Evolutionary conservation across 2,797 vertebrate genomes (phyloP).

Genomic region (Hozukius guyotensis): DNA sequence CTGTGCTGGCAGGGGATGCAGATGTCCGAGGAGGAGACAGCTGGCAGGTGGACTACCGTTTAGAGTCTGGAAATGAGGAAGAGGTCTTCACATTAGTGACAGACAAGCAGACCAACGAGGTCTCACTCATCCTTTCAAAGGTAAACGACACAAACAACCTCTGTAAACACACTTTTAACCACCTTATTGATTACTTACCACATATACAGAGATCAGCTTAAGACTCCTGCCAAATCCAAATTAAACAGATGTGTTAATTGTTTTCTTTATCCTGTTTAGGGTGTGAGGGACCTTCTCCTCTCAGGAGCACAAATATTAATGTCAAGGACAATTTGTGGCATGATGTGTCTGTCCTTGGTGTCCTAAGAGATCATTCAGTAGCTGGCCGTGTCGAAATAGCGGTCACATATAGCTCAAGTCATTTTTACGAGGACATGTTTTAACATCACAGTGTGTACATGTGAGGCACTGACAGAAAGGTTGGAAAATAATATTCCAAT

Average conservation of each 20-base stretch:
- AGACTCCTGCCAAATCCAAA: neutral
- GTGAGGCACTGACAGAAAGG: neutral
- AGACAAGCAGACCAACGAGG: constrained; percentile 73
- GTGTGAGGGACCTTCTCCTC: neutral
- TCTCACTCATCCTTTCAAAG: constrained; percentile 82
- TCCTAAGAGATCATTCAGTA: constrained; percentile 12
- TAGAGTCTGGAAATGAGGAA: constrained; percentile 84
- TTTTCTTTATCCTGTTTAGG: neutral
- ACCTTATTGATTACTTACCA: neutral
- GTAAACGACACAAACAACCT: constrained; percentile 51
- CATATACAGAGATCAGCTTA: neutral
- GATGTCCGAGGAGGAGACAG: constrained; percentile 85
- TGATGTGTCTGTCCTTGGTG: neutral
- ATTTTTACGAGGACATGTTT: constrained; percentile 3
- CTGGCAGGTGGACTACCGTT: constrained; percentile 82
- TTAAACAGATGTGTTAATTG: neutral
- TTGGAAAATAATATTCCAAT: constrained; percentile 13
- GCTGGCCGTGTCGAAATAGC: neutral
- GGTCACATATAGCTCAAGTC: neutral
- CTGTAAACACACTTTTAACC: neutral
- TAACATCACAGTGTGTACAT: neutral
- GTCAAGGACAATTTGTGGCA: constrained; percentile 33
- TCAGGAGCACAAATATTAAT: constrained; percentile 12
- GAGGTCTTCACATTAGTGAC: constrained; percentile 78
- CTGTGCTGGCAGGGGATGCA: constrained; percentile 79